Conservation (phyloP, 2,888 invertebrate species). For the Dusona sp. region DNA sequence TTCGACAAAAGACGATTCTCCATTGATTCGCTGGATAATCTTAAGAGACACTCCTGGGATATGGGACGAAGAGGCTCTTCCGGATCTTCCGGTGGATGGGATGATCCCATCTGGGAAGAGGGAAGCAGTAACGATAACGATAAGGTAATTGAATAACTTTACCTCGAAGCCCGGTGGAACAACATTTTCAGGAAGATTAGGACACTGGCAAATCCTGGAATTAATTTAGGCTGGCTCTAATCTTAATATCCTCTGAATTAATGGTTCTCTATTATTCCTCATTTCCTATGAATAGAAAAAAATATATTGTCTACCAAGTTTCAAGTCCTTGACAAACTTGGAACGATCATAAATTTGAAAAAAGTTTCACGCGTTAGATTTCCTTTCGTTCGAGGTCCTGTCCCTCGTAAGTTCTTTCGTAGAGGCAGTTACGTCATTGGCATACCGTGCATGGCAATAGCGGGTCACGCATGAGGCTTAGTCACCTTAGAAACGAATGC, state of each 20-base stretch:
- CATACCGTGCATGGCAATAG: constrained; percentile 81
- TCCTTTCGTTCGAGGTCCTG: constrained; percentile 48
- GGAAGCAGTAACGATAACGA: constrained; percentile 63
- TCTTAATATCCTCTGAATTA: neutral
- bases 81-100: constrained; percentile 87
- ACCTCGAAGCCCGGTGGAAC: neutral
- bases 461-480: constrained; percentile 76
- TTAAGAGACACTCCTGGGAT: constrained; percentile 90
- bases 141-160: constrained; percentile 61
- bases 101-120: constrained; percentile 88
- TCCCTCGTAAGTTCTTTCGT: constrained; percentile 16
- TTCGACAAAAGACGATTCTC: constrained; percentile 86
- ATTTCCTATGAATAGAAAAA: neutral
- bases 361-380: constrained; percentile 47
- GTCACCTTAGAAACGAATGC: constrained; percentile 74
- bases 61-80: constrained; percentile 88
- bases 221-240: neutral
- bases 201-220: neutral
- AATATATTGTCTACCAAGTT: neutral
- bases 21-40: constrained; percentile 90
- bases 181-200: neutral
- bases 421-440: constrained; percentile 79
- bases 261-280: neutral
- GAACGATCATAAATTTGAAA: constrained; percentile 2
- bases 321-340: neutral